Base-by-base conservation (phyloP, 2,113 vertebrate genomes). In the Calyptommatus sinebrachiatus region DNA sequence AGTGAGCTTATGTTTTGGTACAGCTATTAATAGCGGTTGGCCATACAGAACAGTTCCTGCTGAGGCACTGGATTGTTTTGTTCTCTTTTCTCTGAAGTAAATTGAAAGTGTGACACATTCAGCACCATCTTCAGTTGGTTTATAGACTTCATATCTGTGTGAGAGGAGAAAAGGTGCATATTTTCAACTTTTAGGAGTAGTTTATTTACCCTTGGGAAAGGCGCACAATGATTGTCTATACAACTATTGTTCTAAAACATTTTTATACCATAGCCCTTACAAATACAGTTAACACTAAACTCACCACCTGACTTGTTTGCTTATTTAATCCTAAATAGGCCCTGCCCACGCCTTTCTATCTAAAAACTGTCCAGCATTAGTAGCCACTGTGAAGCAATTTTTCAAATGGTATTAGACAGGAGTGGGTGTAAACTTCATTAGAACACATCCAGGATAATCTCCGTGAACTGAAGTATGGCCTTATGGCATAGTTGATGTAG, bases 51-150 rank as follows among this genome's bases (percentile, higher is more conserved):
- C 79, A 1, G 96, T 96, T 89, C 95, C 96, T 0, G 95, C 82
- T 62, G 97, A 95, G 72, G 89, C 93, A 85, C 94, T 96, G 0
- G 94, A 91, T 0, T 96, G 96, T 77, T 96, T 96, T 69, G 93
- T 73, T 87, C 96, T 96, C 87, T 95, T 96, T 86, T 99, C 97
- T 91, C 98, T 95, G 88, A 99, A 98, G 93, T 99, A 99, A 76
- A 99, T 90, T 1, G 96, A 97, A 85, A 99, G 95, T 65, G 95
- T 97, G 87, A 99, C 91, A 26, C 53, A 91, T 60, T 95, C 94
- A 0, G 84, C 86, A 81, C 86, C 88, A 5, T 93, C 94, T 18
- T 78, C n/a, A 0, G 73, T 76, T 5, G 87, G 77, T 80, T 84
- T 91, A 88, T 83, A 86, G 29, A 98, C 96, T 89, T 99, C 97